A percentile compares a stretch with the other conserved stretches of the same genome.
Conservation (phyloP, 2,113 vertebrate species). For the Pagrus major region DNA sequence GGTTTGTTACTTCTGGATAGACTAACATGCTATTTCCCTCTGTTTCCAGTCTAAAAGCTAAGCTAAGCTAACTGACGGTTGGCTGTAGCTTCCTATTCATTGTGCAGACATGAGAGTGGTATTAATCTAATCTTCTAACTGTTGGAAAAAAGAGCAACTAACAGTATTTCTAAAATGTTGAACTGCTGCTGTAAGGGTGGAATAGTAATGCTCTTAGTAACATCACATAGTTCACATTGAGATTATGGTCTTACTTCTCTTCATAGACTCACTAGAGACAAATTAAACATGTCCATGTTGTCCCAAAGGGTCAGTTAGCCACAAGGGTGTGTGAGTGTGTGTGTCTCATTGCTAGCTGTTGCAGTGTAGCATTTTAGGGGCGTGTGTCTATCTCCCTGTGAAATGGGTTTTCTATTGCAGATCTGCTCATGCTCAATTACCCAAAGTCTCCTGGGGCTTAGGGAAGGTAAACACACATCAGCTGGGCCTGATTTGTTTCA, state of each 20-base stretch:
- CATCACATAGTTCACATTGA: neutral
- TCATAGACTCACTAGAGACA: constrained; percentile 6
- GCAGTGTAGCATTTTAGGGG: constrained; percentile 36
- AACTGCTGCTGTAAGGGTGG: neutral
- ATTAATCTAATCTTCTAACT: neutral
- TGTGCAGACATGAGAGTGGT: neutral
- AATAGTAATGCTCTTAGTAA: neutral
- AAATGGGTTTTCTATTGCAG: constrained; percentile 82
- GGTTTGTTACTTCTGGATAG: neutral
- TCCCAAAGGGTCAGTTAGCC: constrained; percentile 36
- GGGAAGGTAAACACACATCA: constrained; percentile 84
- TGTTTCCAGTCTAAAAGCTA: neutral
- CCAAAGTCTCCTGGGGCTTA: constrained; percentile 77
- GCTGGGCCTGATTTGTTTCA: constrained; percentile 84
- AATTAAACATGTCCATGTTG: neutral
- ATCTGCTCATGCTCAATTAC: constrained; percentile 87
- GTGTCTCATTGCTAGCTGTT: constrained; percentile 19
- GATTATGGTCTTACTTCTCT: neutral
- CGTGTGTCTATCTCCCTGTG: constrained; percentile 71
- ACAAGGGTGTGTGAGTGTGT: constrained; percentile 24
- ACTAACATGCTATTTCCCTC: neutral
- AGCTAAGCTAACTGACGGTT: neutral
- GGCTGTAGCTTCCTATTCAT: neutral
- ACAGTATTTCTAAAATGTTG: neutral
- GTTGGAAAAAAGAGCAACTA: neutral